Base-by-base conservation (phyloP, 1,140 invertebrate species). In the Drosophila tristis region DNA sequence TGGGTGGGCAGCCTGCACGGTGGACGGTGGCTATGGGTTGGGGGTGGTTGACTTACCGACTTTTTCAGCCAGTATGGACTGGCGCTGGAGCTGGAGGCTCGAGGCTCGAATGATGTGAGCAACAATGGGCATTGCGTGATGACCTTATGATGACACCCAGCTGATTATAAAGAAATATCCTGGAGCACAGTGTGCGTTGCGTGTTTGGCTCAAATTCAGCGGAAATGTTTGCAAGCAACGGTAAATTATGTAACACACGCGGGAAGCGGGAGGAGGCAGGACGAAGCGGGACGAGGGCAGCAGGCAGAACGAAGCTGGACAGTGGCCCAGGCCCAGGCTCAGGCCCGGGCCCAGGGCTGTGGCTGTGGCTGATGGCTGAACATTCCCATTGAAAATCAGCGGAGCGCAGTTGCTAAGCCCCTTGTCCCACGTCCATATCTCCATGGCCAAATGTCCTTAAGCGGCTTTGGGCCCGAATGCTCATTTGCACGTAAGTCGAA, bases 111-210 rank as follows among this genome's bases (percentile, higher is more conserved):
- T 73, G 74, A 73, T 67, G 67, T 58, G 71, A 74, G 53, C 71
- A 74, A 58, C 72, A 74, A 74, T 74, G 61, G 61, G 71, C 53
- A 20, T 75, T 75, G 72, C 72, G 72, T 73, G 89, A 90, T 90
- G 89, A 89, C 89, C 89, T 90, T 90, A 90, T 79, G 89, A 90
- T 90, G 89, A 90, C 89, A 90, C 89, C 82, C 74, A 85, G 72
- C 80, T 89, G 84, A 89, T 89, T 87, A 87, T 89, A 76, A 78
- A 89, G 75, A 84, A 89, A 89, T 90, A 89, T 72, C 59, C 61
- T 48, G 56, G 53, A 45, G 35, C 11, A 11, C 35, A 39, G 35
- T 39, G 11, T 39, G 42, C n/a, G 20, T 82, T 70, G 82, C 82
- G 82, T 87, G 82, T 42, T 49, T 43, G 66, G 50, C 60, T 72